phyloP scores from a whole-genome alignment of 2,113 vertebrate species.

The Bubo bubo region DNA sequence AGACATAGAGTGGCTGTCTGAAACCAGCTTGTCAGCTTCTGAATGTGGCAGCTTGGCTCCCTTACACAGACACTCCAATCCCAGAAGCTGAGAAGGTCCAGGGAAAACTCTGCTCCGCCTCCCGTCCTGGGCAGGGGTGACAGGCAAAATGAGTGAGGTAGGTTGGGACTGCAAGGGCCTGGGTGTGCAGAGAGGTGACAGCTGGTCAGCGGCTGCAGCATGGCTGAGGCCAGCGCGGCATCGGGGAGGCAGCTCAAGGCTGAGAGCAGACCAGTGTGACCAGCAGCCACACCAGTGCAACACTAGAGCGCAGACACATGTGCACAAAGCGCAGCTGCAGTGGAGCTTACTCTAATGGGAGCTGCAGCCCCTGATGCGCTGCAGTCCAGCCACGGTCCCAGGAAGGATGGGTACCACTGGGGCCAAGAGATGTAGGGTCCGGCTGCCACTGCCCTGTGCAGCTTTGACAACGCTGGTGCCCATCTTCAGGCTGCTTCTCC shows the following conservation, averaged over 20 bases:
- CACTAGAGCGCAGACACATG: neutral
- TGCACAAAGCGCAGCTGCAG: neutral
- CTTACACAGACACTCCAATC: accelerated
- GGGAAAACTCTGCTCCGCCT: neutral
- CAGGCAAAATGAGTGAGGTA: neutral
- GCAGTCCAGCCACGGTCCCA: accelerated
- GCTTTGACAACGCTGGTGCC: neutral
- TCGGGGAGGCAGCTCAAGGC: accelerated
- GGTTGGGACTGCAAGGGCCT: neutral
- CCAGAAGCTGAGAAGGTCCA: neutral
- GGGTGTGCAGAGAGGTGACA: neutral
- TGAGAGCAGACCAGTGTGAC: neutral
- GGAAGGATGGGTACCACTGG: accelerated
- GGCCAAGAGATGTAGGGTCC: neutral
- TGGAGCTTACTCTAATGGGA: neutral
- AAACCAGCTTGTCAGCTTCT: neutral
- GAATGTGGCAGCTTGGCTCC: neutral
- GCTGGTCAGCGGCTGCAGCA: accelerated
- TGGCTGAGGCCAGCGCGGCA: neutral
- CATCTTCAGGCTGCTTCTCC: neutral
- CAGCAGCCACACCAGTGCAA: neutral
- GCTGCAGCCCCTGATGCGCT: neutral
- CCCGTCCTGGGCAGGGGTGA: neutral
- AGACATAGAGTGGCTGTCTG: neutral
- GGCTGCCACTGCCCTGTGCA: neutral